These are phyloP conservation scores for Lophura nycthemera DNA, from an alignment of 2,113 vertebrate genomes.

Conservation along the genomic window DNA sequence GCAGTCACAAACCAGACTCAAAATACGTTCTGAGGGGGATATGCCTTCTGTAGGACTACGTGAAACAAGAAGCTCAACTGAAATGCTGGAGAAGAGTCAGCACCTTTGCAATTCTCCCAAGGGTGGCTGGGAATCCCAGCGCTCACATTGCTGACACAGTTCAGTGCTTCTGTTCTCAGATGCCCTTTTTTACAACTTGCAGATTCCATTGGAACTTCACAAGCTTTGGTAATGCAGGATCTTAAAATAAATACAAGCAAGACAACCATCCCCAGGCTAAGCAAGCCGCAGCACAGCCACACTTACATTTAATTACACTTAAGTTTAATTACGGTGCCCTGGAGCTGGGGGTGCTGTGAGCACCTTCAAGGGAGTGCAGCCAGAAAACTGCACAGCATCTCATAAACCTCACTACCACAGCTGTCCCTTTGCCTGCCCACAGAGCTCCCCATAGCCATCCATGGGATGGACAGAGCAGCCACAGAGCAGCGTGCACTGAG, in stretches of 20 bases:
- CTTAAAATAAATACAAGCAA: not conserved
- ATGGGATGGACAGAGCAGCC: accelerated
- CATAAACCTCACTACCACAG: accelerated
- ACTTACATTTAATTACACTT: not conserved
- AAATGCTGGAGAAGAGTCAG: not conserved
- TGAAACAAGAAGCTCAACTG: no score
- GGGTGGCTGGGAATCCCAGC: not conserved
- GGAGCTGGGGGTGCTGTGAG: not conserved
- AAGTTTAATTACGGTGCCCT: not conserved
- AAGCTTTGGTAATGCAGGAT: not conserved
- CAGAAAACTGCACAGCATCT: not conserved
- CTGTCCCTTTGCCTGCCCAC: not conserved
- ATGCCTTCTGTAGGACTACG: not conserved
- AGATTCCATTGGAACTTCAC: not conserved
- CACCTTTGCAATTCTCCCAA: not conserved
- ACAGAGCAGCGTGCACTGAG: accelerated
- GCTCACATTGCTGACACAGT: not conserved
- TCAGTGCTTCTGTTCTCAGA: no score
- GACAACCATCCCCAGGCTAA: not conserved
- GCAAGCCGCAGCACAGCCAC: not conserved
- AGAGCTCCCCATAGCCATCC: not conserved
- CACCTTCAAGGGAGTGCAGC: not conserved
- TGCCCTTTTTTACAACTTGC: not conserved
- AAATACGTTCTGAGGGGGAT: not conserved
- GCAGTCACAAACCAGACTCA: not conserved